Base-by-base conservation (phyloP, 2,113 vertebrate genomes). In the Salvelinus namaycush region DNA sequence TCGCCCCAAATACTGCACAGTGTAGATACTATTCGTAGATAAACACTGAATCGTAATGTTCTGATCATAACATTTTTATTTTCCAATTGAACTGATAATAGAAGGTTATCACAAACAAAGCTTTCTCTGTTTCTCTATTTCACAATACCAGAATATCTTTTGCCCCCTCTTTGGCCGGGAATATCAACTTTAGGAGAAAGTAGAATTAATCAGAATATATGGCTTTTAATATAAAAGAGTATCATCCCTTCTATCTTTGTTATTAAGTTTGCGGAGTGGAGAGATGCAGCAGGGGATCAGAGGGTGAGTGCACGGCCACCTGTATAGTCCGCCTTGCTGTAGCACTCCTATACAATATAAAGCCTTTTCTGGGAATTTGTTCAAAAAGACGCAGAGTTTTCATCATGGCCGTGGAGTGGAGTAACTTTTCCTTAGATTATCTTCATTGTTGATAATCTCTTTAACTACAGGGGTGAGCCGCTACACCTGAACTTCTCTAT, bases 181-280 rank as follows among this genome's bases (percentile, higher is more conserved):
- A 86, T 49, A 75, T 84, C 85, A 80, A 77, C 82, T 87, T 82
- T 82, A 82, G 84, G 81, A 90, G 85, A 85, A 85, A 86, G 84
- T 66, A 90, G 91, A 95, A 96, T 92, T 95, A 93, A 97, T 97
- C 95, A 95, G 89, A 96, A 90, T 93, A 95, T 96, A 93, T 95
- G 96, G 95, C 93, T 94, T 93, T 89, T 94, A 90, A 92, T 95
- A 91, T 93, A 93, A 96, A 84, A 88, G 90, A 87, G 88, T 84
- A 84, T 92, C 88, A 87, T 90, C 89, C 84, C 85, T 90, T 87
- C 89, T 83, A 86, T 87, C 85, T 87, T 84, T 91, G 92, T 96
- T 94, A 97, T 97, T 96, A 90, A 91, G 95, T 97, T 96, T 96
- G 92, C 81, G 84, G 93, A 94, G 87, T 87, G 86, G 81, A 84